phyloP scores from a whole-genome alignment of 2,113 vertebrate species.

The Podilymbus podiceps region DNA sequence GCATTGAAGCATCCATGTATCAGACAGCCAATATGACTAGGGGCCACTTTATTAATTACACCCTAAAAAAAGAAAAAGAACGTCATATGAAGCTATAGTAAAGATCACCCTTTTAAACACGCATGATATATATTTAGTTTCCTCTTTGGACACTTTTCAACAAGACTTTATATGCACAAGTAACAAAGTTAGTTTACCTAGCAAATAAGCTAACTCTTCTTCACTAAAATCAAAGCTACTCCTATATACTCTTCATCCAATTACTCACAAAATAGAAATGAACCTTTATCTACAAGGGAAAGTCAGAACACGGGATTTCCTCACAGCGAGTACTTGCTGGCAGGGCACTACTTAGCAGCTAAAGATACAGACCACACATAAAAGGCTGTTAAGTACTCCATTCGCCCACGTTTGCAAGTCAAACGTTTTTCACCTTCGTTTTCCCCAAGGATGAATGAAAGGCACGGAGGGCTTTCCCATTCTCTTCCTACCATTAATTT shows the following conservation, averaged over 20 bases:
- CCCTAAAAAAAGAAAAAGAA: conserved; percentile 75
- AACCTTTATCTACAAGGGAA: background rate
- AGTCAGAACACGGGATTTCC: background rate
- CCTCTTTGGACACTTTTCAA: rapidly evolving
- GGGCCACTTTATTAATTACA: conserved; percentile 89
- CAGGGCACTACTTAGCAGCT: background rate
- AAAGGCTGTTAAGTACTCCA: background rate
- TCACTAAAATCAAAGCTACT: background rate
- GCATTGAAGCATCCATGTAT: conserved; percentile 97
- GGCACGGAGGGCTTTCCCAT: background rate
- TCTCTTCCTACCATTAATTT: background rate
- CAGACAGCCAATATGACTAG: conserved; percentile 90
- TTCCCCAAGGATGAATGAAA: background rate
- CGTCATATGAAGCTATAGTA: background rate
- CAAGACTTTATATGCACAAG: background rate
- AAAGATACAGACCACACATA: background rate
- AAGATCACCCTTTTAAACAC: background rate
- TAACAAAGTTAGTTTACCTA: background rate
- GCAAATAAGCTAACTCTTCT: background rate
- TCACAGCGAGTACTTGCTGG: background rate
- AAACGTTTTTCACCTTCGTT: background rate
- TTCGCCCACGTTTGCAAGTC: background rate
- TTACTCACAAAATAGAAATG: background rate
- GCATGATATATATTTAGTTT: background rate
- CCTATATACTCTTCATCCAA: background rate